phyloP scores from a whole-genome alignment of 2,113 vertebrate species.

The Apaloderma vittatum region DNA sequence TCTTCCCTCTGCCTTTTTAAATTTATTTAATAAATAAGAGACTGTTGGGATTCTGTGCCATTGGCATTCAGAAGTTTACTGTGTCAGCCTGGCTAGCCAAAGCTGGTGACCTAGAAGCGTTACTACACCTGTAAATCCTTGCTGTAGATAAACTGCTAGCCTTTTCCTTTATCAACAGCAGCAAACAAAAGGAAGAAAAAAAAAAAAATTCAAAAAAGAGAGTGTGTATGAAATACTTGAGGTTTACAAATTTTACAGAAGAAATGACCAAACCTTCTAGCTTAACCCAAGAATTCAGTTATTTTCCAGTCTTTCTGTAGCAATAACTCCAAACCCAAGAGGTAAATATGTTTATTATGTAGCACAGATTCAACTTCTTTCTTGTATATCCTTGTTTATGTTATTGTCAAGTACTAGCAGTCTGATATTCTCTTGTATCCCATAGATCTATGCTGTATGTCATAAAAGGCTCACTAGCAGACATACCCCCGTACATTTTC shows the following conservation, averaged over 20 bases:
- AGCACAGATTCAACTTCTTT: constrained; percentile 38
- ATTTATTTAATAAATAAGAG: fast-evolving
- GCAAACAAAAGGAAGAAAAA: background rate
- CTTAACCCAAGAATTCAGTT: background rate
- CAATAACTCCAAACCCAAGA: constrained; percentile 10
- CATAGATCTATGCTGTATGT: constrained; percentile 27
- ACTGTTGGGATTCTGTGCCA: background rate
- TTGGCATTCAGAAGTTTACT: background rate
- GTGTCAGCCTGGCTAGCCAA: background rate
- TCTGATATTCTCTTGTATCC: constrained; percentile 32
- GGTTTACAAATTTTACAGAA: background rate
- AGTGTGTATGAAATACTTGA: background rate
- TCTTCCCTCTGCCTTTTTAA: fast-evolving
- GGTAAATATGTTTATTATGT: constrained; percentile 43
- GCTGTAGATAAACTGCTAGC: constrained; percentile 3
- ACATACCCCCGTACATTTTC: background rate
- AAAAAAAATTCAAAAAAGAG: background rate
- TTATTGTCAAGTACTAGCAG: constrained; percentile 43
- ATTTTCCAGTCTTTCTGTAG: background rate
- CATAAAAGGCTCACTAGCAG: background rate
- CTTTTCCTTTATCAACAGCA: background rate
- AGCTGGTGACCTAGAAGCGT: background rate
- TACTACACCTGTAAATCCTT: background rate
- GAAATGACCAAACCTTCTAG: background rate
- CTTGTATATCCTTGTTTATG: constrained; percentile 24